phyloP scores from a whole-genome alignment of 2,888 invertebrate species.

The Pardosa pseudoannulata region DNA sequence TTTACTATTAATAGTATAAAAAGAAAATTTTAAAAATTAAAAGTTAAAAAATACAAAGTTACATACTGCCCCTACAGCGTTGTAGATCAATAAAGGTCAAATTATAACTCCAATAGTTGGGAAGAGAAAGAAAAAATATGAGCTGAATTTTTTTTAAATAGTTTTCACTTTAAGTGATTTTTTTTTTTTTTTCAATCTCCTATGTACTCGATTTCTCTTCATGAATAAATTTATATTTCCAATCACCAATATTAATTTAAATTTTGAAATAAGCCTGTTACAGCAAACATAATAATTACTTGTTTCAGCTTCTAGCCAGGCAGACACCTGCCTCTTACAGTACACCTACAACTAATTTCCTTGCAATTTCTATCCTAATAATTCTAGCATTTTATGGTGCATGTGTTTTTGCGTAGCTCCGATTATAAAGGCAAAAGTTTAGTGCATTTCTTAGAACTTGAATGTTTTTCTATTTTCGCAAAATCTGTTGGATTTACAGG shows the following conservation, averaged over 20 bases:
- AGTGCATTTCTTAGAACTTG: conserved; percentile 31
- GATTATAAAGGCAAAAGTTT: conserved; percentile 47
- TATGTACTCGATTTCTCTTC: too few species aligned
- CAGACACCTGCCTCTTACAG: not conserved
- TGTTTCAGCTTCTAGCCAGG: not conserved
- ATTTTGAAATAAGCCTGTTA: not conserved
- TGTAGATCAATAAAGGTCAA: too few species aligned
- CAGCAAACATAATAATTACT: not conserved
- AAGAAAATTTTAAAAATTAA: not conserved
- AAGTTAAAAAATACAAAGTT: not conserved
- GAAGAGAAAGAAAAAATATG: too few species aligned
- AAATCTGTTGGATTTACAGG: not conserved
- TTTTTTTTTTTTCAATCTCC: too few species aligned
- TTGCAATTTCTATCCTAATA: conserved; percentile 4
- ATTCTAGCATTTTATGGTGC: not conserved
- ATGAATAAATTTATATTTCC: too few species aligned
- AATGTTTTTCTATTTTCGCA: conserved; percentile 6
- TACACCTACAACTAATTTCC: not conserved
- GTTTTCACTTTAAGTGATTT: too few species aligned
- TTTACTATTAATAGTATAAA: not conserved
- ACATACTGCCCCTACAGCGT: conserved; percentile 17
- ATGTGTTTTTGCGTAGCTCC: conserved; percentile 41
- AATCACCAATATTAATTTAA: too few species aligned
- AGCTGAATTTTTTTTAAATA: too few species aligned
- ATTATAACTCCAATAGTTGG: too few species aligned